Conservation (phyloP, 2,797 vertebrate species). For the Lepidocolaptes lacrymiger region DNA sequence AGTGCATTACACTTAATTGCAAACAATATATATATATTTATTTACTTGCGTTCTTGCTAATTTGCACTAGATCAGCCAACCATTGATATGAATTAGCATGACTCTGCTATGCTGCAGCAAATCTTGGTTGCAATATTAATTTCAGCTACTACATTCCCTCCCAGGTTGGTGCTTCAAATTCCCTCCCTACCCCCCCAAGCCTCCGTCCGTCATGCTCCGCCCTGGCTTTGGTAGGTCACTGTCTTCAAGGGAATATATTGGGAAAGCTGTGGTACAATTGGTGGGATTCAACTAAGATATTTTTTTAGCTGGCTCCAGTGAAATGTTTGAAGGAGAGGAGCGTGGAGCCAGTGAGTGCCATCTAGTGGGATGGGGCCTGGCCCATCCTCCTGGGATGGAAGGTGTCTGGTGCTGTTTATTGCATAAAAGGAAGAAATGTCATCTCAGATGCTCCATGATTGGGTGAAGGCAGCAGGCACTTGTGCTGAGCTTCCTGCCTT, state of each 20-base stretch:
- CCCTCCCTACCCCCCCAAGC: constrained; percentile 65
- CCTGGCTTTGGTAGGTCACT: constrained; percentile 56
- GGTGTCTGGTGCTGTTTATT: constrained; percentile 55
- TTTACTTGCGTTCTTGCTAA: constrained; percentile 31
- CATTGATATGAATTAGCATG: constrained; percentile 45
- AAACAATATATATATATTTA: neutral
- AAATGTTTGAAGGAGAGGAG: constrained; percentile 21
- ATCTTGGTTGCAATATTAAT: constrained; percentile 63
- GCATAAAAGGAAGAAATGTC: constrained; percentile 73
- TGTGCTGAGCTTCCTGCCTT: constrained; percentile 47
- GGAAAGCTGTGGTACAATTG: constrained; percentile 55
- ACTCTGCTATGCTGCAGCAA: constrained; percentile 62
- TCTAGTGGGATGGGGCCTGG: constrained; percentile 70
- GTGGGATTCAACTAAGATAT: neutral
- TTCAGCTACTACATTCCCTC: constrained; percentile 64
- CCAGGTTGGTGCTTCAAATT: constrained; percentile 68
- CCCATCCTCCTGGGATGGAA: constrained; percentile 48
- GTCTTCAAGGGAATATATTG: constrained; percentile 58
- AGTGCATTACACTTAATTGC: neutral
- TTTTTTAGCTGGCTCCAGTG: constrained; percentile 10
- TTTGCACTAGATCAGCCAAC: constrained; percentile 9
- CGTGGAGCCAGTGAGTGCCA: constrained; percentile 64
- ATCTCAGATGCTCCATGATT: constrained; percentile 26
- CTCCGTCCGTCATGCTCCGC: constrained; percentile 64
- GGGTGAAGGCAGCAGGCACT: constrained; percentile 22